Conservation (phyloP, 2,797 vertebrate genomes). For the Onychomys torridus region DNA sequence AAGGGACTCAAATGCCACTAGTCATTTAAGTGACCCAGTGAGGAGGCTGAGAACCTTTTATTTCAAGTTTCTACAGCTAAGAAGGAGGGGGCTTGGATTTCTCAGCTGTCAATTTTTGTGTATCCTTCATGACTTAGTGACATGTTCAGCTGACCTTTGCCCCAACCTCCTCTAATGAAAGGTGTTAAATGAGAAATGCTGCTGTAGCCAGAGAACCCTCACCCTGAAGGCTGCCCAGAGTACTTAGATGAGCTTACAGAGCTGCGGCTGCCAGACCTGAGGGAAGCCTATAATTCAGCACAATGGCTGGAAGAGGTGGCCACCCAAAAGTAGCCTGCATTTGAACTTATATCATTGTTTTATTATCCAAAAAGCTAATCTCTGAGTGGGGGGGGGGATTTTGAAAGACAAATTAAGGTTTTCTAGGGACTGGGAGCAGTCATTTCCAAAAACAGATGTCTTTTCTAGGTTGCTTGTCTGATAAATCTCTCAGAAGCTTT, state of each 20-base stretch:
- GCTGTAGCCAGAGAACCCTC: background rate
- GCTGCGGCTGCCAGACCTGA: background rate
- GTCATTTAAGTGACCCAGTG: slow-evolving; percentile 76
- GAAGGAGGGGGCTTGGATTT: slow-evolving; percentile 35
- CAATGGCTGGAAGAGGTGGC: background rate
- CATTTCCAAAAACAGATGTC: slow-evolving; percentile 70
- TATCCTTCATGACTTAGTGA: slow-evolving; percentile 72
- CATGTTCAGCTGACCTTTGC: slow-evolving; percentile 49
- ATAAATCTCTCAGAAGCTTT: slow-evolving; percentile 77
- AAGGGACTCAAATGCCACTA: slow-evolving; percentile 76
- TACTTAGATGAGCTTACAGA: background rate
- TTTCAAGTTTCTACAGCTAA: background rate
- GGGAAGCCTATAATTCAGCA: slow-evolving; percentile 51
- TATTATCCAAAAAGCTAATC: slow-evolving; percentile 70
- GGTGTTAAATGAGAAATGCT: slow-evolving; percentile 70
- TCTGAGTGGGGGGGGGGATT: slow-evolving; percentile 74
- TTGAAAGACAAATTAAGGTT: slow-evolving; percentile 78
- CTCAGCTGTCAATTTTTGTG: slow-evolving; percentile 68
- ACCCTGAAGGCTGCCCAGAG: background rate
- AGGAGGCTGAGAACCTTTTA: slow-evolving; percentile 58
- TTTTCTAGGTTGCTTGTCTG: slow-evolving; percentile 70
- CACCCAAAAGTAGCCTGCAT: slow-evolving; percentile 38
- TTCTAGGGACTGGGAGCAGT: slow-evolving; percentile 64
- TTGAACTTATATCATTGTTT: slow-evolving; percentile 74
- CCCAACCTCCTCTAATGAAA: slow-evolving; percentile 66